Conservation (phyloP, 1,140 invertebrate genomes). For the Calycopis cecrops region DNA sequence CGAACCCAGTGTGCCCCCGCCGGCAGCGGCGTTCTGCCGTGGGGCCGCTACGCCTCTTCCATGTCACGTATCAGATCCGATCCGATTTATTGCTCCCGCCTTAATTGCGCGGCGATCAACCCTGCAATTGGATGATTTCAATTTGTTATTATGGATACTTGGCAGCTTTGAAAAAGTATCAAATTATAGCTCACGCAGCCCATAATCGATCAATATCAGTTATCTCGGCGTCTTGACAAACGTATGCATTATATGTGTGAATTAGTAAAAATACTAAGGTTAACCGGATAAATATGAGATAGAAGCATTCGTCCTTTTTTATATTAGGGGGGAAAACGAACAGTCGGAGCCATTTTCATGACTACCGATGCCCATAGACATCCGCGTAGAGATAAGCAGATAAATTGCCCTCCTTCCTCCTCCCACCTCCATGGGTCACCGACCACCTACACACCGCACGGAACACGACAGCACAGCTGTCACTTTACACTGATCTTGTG, state of each 20-base stretch:
- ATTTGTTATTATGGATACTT: constrained; percentile 51
- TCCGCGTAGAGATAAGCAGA: too few species aligned
- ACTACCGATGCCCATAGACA: too few species aligned
- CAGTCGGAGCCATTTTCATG: too few species aligned
- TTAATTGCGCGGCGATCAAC: constrained; percentile 56
- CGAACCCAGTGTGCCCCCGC: constrained; percentile 17
- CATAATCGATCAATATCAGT: constrained; percentile 6
- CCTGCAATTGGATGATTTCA: constrained; percentile 38
- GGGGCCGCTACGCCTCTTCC: constrained; percentile 58
- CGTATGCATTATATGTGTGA: not conserved
- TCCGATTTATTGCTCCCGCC: constrained; percentile 59
- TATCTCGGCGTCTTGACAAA: constrained; percentile 5
- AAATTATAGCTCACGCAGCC: not conserved
- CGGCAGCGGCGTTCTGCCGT: constrained; percentile 7
- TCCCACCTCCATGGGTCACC: too few species aligned
- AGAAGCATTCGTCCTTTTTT: too few species aligned
- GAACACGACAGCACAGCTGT: too few species aligned
- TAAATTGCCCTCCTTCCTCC: too few species aligned
- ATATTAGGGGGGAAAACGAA: too few species aligned
- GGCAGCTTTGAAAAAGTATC: not conserved
- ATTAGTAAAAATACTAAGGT: too few species aligned
- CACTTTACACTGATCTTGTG: too few species aligned
- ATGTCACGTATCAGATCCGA: constrained; percentile 59
- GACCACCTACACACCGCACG: too few species aligned
- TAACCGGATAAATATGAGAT: too few species aligned